Evolutionary conservation across 2,888 invertebrate species (phyloP).

Genomic region (Pocota personata): DNA sequence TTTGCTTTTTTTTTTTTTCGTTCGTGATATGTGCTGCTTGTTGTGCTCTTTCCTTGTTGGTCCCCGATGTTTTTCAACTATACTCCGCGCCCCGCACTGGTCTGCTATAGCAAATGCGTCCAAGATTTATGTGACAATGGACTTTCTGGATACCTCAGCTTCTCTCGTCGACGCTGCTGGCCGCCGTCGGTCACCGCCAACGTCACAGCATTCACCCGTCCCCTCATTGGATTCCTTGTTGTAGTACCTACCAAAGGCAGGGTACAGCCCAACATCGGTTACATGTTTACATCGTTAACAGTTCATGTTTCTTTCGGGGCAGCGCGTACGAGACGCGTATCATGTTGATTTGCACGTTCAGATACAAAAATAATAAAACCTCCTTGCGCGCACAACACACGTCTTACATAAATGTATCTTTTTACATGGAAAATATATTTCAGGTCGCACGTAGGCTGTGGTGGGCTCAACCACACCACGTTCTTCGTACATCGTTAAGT

Average conservation of each 20-base stretch:
- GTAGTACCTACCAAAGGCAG: conserved; percentile 24
- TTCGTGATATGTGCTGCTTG: conserved; percentile 30
- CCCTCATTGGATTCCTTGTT: conserved; percentile 19
- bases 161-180: conserved; percentile 36
- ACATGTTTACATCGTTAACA: conserved; percentile 74
- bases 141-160: conserved; percentile 50
- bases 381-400: conserved; percentile 51
- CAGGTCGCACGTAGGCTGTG: conserved; percentile 63
- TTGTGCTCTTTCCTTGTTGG: conserved; percentile 30
- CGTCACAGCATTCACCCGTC: neutral
- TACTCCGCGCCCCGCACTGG: neutral
- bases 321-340: conserved; percentile 54
- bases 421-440: conserved; percentile 70
- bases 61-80: conserved; percentile 32
- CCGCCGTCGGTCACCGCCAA: conserved; percentile 12
- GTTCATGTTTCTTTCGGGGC: conserved; percentile 71
- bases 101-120: conserved; percentile 53
- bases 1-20: conserved; percentile 4
- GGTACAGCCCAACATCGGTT: conserved; percentile 61
- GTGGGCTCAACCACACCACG: conserved; percentile 13
- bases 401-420: conserved; percentile 67
- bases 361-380: conserved; percentile 70
- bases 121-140: conserved; percentile 69
- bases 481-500: conserved; percentile 56
- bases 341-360: conserved; percentile 73